Percentiles rank a stretch among this genome's conserved stretches.
phyloP scores from a whole-genome alignment of 1,140 invertebrate genomes.

The Drosophila nasuta region DNA sequence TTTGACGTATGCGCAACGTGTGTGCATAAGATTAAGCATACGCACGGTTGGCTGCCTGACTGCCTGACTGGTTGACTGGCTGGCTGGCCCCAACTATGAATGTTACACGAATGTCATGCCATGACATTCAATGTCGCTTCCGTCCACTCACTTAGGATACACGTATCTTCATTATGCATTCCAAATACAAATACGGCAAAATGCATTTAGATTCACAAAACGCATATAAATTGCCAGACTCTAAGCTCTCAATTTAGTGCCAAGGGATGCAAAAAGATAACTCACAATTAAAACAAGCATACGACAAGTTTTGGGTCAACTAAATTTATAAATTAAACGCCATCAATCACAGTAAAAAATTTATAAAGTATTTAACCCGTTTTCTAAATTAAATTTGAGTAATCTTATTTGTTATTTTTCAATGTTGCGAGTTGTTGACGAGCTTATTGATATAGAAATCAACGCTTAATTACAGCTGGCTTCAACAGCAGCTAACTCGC shows the following conservation, averaged over 20 bases:
- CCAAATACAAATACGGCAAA: conserved; percentile 17
- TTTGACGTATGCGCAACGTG: conserved; percentile 57
- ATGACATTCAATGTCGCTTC: conserved; percentile 29
- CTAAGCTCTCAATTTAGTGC: conserved; percentile 31
- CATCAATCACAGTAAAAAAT: conserved; percentile 34
- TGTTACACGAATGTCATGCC: conserved; percentile 47
- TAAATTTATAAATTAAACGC: conserved; percentile 31
- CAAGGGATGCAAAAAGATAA: conserved; percentile 14
- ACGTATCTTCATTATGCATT: conserved; percentile 10
- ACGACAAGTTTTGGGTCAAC: conserved; percentile 10
- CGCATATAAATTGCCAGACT: conserved; percentile 40
- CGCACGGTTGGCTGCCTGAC: conserved; percentile 48
- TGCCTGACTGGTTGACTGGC: conserved; percentile 34
- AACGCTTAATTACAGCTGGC: conserved; percentile 9
- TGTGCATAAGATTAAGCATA: conserved; percentile 72
- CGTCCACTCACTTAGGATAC: neutral
- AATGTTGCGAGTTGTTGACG: too few relatives aligned
- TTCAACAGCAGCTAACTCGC: neutral
- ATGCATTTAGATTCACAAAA: conserved; percentile 15
- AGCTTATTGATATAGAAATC: conserved; percentile 5
- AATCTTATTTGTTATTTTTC: neutral
- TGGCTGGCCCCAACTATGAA: conserved; percentile 44
- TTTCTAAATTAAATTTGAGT: conserved; percentile 7
- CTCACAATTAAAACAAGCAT: conserved; percentile 39
- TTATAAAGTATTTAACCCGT: neutral